A percentile compares a stretch with the other conserved stretches of the same genome.
Conservation (phyloP, 2,113 vertebrate species). For the Chaetura pelagica region DNA sequence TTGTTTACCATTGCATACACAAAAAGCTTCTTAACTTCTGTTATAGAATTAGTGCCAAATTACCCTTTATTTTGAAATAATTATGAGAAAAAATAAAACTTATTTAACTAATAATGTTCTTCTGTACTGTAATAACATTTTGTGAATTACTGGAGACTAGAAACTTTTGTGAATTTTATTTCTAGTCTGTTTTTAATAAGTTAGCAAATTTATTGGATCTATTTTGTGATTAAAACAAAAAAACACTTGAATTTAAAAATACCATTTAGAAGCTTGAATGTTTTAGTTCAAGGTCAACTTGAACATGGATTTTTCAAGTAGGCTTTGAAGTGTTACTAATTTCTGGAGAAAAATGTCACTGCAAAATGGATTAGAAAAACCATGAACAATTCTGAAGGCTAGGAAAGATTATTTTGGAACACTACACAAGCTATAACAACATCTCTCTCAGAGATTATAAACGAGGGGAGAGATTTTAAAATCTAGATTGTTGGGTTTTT, state of each 20-base stretch:
- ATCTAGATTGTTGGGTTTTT: background rate
- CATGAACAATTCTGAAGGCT: background rate
- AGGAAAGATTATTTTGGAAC: background rate
- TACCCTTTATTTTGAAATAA: background rate
- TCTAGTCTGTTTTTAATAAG: conserved; percentile 16
- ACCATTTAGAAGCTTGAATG: background rate
- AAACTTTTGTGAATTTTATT: conserved; percentile 19
- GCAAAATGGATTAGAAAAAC: background rate
- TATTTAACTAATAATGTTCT: background rate
- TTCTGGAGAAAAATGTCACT: background rate
- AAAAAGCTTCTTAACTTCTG: background rate
- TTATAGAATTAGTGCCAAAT: background rate
- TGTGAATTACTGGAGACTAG: conserved; percentile 6
- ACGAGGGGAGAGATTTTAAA: background rate
- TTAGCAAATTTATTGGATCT: background rate
- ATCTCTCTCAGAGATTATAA: background rate
- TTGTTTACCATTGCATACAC: background rate
- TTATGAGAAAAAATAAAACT: background rate
- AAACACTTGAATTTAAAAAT: background rate
- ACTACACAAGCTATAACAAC: background rate
- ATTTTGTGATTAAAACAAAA: conserved; percentile 15
- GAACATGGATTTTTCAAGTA: background rate
- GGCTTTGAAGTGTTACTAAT: background rate
- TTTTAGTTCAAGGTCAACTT: conserved; percentile 6
- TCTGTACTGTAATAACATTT: background rate